Base-by-base conservation (phyloP, 2,113 vertebrate species). In the Calidris pugnax region DNA sequence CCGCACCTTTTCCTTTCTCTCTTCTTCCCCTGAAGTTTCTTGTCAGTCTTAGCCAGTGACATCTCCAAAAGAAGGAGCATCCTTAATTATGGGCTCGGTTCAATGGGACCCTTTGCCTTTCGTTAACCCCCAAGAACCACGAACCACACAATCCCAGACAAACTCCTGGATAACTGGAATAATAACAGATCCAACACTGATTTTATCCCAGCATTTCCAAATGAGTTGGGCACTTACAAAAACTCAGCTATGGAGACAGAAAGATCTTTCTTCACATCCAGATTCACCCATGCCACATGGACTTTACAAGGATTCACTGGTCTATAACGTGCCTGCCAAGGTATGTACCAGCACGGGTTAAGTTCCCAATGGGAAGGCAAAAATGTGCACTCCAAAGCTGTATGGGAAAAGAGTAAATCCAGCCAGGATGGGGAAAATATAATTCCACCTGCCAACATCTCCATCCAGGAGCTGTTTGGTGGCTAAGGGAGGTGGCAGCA, bases 301-400 rank as follows among this genome's bases (percentile, higher is more conserved):
- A 73, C 32, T 22, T 41, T 19, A 51, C 28, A 7, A 22, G 47
- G 66, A 32, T 71, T 62, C 35, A 19, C 35, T 21, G 6, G 4
- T 15, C 17, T 28, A 5, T 14, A 51, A 50, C 26, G 41, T 0
- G 4, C 12, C 57, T 21, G 30, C 55, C 18, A 18, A 74, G 2
- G 35, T 7, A 12, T 2, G 3, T 9, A 28, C 10, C 2, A 35
- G 60, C 37, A 22, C 0, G 8, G 39, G 5, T 15, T 69, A 26
- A 15, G 55, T 1, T 66, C 72, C 80, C 6, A 2, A 23, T 3
- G 8, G 67, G 35, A 79, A 56, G 26, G 41, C 45, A 83, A 73
- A 69, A 59, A 63, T 5, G 8, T 2, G 6, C 23, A 18, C 8
- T 62, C 63, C 45, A 51, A 67, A 67, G 20, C 32, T 67, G 35